Conservation (phyloP, 2,113 vertebrate genomes). For the Pollimyrus isidori region DNA sequence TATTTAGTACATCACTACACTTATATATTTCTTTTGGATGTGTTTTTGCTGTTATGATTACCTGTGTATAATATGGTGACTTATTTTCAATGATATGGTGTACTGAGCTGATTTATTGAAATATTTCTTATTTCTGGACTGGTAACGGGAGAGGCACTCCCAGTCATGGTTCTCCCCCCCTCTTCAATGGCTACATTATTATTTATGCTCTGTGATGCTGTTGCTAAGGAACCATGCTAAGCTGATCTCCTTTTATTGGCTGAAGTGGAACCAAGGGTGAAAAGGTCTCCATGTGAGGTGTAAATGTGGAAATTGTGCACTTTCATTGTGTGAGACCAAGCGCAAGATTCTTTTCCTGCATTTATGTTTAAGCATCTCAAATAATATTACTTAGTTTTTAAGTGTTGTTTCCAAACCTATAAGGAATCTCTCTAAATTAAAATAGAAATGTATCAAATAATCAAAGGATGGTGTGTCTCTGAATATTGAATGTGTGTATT, state of each 20-base stretch:
- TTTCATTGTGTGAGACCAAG: background rate
- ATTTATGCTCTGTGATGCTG: conserved; percentile 42
- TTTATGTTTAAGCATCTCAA: background rate
- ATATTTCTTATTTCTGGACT: conserved; percentile 23
- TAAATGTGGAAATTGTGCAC: conserved; percentile 36
- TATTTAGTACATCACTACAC: too few species aligned
- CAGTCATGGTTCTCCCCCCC: conserved; percentile 32
- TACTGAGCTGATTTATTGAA: background rate
- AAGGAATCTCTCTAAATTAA: background rate
- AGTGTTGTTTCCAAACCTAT: background rate
- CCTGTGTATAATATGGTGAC: background rate
- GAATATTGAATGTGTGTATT: background rate
- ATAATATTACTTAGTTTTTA: background rate
- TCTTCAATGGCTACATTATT: conserved; percentile 26
- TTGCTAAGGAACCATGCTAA: conserved; percentile 62
- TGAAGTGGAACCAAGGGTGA: conserved; percentile 29
- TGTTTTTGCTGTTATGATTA: background rate
- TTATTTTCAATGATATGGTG: background rate
- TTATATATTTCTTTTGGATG: background rate
- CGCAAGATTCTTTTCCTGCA: background rate
- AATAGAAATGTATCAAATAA: background rate
- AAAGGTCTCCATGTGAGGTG: conserved; percentile 24
- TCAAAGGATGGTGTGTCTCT: background rate
- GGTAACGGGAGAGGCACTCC: conserved; percentile 41
- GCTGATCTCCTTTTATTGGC: conserved; percentile 47